Conservation (phyloP, 2,113 vertebrate genomes). For the Pseudopipra pipra region DNA sequence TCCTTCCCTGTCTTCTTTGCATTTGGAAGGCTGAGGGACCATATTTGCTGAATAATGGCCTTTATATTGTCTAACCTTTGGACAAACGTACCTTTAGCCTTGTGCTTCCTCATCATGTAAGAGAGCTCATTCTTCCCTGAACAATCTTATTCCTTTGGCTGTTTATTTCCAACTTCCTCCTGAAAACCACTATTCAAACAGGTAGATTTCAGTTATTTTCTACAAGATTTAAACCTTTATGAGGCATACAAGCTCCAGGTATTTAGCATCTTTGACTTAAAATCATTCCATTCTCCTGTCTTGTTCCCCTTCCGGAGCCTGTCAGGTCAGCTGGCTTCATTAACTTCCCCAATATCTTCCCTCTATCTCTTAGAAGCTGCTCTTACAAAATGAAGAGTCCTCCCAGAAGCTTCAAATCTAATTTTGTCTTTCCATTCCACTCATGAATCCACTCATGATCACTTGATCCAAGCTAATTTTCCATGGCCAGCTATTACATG, state of each 20-base stretch:
- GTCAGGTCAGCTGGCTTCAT: neutral
- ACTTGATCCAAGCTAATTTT: conserved; percentile 49
- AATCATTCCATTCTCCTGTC: neutral
- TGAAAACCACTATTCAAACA: neutral
- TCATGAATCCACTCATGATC: conserved; percentile 13
- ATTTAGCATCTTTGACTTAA: neutral
- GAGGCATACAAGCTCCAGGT: neutral
- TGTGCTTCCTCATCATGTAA: neutral
- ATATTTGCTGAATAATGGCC: neutral
- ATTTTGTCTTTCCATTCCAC: neutral
- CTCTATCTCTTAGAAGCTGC: neutral
- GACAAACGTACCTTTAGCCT: neutral
- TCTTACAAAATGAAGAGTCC: neutral
- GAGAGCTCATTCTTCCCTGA: neutral
- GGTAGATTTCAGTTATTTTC: neutral
- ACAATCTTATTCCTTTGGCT: neutral
- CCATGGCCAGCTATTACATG: conserved; percentile 47
- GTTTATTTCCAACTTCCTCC: neutral
- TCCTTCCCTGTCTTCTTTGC: neutral
- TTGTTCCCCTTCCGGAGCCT: neutral
- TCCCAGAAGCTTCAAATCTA: neutral
- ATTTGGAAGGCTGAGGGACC: neutral
- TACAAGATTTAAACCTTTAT: neutral
- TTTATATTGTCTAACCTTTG: neutral
- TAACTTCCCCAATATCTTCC: neutral